Evolutionary conservation across 53 echinoderm and acorn worm species (phyloP).

Genomic region (Paelopatides confundens): DNA sequence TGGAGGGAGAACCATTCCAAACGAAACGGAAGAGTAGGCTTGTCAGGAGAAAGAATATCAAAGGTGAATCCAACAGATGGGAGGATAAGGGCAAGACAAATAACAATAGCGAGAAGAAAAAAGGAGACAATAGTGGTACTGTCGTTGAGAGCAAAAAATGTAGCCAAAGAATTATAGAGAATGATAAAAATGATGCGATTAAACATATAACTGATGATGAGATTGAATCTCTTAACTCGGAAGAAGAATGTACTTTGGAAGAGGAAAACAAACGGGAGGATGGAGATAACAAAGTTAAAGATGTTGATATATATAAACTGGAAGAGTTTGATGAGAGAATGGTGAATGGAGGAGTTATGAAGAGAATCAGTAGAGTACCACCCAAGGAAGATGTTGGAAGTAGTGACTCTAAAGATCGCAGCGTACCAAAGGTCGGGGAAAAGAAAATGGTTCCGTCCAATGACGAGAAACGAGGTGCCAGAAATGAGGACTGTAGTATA

Average conservation of each 20-base stretch:
- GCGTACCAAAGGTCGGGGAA: neutral
- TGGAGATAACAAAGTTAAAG: neutral
- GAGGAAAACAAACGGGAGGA: neutral
- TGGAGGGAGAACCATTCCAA: too few species aligned
- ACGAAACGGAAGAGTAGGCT: too few species aligned
- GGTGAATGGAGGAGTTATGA: neutral
- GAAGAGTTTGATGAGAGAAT: neutral
- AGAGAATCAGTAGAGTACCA: neutral
- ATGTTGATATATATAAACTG: neutral
- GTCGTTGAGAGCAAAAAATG: too few species aligned
- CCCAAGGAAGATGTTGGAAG: neutral
- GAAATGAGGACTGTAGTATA: neutral
- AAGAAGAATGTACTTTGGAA: neutral
- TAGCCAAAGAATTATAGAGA: too few species aligned
- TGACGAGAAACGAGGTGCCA: neutral
- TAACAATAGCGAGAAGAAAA: too few species aligned
- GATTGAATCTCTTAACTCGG: neutral
- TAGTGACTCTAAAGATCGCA: neutral
- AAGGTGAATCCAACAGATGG: too few species aligned
- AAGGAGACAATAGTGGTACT: too few species aligned
- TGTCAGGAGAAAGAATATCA: too few species aligned
- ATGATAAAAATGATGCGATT: too few species aligned
- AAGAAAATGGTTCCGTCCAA: neutral
- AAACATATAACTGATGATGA: too few species aligned
- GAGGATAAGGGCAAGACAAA: too few species aligned